Base-by-base conservation (phyloP, 2,888 invertebrate species). In the Calameuta idolon region DNA sequence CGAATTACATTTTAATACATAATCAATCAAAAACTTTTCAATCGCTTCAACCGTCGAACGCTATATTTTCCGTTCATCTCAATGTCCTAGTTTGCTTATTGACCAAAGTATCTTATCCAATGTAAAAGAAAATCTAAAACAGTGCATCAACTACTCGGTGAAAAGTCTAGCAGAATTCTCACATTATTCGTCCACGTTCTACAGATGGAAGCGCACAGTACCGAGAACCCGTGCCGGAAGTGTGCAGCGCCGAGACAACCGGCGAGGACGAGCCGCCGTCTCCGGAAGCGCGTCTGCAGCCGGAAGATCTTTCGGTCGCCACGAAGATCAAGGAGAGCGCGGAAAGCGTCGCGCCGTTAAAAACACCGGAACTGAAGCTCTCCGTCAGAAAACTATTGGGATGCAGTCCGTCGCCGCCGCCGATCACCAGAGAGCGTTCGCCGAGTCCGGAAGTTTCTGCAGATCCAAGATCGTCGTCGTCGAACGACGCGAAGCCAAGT, bases 331-430 rank as follows among this genome's bases (percentile, higher is more conserved):
- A 86, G 79, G 79, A 81, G 75, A 77, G 75, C 73, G 73, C 1
- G 37, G 34, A 34, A 12, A 12, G 1, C 71, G 23, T 34, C 33
- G 71, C 15, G 71, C 71, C 34, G 71, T 33, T 85, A 1, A 90
- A 88, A 74, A 87, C 89, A 3, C 90, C 90, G 23, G 90, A 90
- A 80, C 76, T 90, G 4, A 90, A 90, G 77, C 81, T 90, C 4
- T 90, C 90, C 31, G 90, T 90, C 37, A 85, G 90, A 76, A 90
- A 90, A 79, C 79, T 90, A 37, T 82, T 90, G 11, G 90, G 90
- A 2, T 90, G 90, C 76, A 89, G 87, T 77, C 90, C 90, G 5
- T 89, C 90, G 35, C 89, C 90, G 15, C 89, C 89, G 11, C 81
- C 80, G 34, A 75, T 71, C 31, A 15, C 34, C 30, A 85, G 84